These are phyloP conservation scores for Apomyelois bistriatella DNA, from an alignment of 2,888 invertebrate species.

Conservation along the genomic window DNA sequence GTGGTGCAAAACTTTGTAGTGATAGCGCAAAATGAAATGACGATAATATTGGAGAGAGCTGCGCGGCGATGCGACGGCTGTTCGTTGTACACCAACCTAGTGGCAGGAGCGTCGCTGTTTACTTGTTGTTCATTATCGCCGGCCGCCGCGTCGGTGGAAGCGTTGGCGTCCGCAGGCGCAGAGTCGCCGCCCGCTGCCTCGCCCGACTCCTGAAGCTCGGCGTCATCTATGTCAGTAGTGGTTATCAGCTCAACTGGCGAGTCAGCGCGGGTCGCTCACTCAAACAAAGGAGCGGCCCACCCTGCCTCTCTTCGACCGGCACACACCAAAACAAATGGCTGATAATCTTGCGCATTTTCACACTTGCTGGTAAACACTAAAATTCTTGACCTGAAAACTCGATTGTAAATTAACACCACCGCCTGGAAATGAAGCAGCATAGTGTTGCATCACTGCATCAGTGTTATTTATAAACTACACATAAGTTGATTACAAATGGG, in stretches of 20 bases:
- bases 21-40: slow-evolving; percentile 52
- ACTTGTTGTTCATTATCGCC: slow-evolving; percentile 58
- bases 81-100: slow-evolving; percentile 76
- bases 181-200: slow-evolving; percentile 47
- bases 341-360: slow-evolving; percentile 38
- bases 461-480: slow-evolving; percentile 42
- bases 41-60: slow-evolving; percentile 60
- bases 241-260: slow-evolving; percentile 39
- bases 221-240: slow-evolving; percentile 72
- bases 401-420: slow-evolving; percentile 75
- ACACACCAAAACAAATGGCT: slow-evolving; percentile 26
- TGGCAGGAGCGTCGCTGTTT: slow-evolving; percentile 65
- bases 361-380: slow-evolving; percentile 44
- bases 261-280: slow-evolving; percentile 68
- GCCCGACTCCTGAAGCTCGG: slow-evolving; percentile 47
- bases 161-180: slow-evolving; percentile 42
- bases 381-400: slow-evolving; percentile 76
- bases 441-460: slow-evolving; percentile 43
- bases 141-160: slow-evolving; percentile 43
- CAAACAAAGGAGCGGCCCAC: slow-evolving; percentile 52
- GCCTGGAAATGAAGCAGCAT: slow-evolving; percentile 52
- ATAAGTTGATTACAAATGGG: slow-evolving; percentile 32
- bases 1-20: slow-evolving; percentile 79
- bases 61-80: slow-evolving; percentile 65
- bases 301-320: slow-evolving; percentile 49